phyloP scores from a whole-genome alignment of 1,140 invertebrate species.

The Tenebrio molitor region DNA sequence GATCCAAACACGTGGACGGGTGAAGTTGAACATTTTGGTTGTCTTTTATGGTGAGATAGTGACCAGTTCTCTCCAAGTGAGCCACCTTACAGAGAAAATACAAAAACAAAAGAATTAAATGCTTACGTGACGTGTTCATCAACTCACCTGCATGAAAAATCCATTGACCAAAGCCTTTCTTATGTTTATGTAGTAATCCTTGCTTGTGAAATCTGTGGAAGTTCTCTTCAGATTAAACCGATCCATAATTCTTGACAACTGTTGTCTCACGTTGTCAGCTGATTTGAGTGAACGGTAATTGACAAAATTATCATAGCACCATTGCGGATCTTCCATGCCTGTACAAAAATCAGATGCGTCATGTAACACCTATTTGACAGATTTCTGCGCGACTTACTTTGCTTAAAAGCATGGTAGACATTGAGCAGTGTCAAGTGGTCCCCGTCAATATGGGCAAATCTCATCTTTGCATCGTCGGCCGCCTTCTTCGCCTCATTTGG shows the following conservation, averaged over 20 bases:
- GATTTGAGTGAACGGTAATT: slow-evolving; percentile 98
- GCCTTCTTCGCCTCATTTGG: slow-evolving; percentile 99
- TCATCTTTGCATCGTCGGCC: slow-evolving; percentile 98
- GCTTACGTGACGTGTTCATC: slow-evolving; percentile 4
- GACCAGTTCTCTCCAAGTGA: slow-evolving; percentile 94
- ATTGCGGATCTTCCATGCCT: slow-evolving; percentile 91
- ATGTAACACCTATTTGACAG: too few relatives aligned
- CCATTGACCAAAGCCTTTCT: slow-evolving; percentile 97
- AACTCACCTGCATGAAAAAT: slow-evolving; percentile 98
- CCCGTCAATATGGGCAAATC: slow-evolving; percentile 99
- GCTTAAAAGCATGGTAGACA: slow-evolving; percentile 99
- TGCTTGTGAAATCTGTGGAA: slow-evolving; percentile 98
- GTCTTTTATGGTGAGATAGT: slow-evolving; percentile 99
- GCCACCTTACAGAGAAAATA: slow-evolving; percentile 77
- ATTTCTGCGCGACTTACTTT: too few relatives aligned
- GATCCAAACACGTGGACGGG: slow-evolving; percentile 98
- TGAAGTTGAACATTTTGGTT: slow-evolving; percentile 99
- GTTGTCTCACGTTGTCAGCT: slow-evolving; percentile 77
- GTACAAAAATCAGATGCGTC: slow-evolving; percentile 43
- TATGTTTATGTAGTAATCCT: slow-evolving; percentile 99
- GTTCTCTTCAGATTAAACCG: slow-evolving; percentile 93
- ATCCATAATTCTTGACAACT: slow-evolving; percentile 78
- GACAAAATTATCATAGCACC: slow-evolving; percentile 99
- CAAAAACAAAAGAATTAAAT: slow-evolving; percentile 29
- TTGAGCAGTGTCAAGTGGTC: slow-evolving; percentile 97